Percentiles rank a stretch among this genome's conserved stretches.
These are phyloP conservation scores for Ammodytes dubius DNA, from an alignment of 2,113 vertebrate genomes.

Conservation along the genomic window DNA sequence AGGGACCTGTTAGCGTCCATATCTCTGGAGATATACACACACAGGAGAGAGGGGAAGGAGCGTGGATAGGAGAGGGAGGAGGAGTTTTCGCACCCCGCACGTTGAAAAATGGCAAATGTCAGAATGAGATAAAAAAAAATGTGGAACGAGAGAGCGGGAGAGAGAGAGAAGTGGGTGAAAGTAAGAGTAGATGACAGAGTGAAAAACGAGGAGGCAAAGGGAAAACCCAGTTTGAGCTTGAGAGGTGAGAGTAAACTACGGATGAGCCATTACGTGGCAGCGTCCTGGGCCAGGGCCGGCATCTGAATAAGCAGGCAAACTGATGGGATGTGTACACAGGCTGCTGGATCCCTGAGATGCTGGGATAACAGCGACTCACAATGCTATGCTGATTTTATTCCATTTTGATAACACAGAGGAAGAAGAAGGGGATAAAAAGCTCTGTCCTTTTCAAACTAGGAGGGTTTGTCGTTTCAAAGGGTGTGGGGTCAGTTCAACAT, in stretches of 20 bases:
- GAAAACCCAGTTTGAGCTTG: slow-evolving; percentile 81
- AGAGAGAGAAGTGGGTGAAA: slow-evolving; percentile 72
- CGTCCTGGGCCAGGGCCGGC: slow-evolving; percentile 59
- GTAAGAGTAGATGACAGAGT: slow-evolving; percentile 81
- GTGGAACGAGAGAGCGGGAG: slow-evolving; percentile 49
- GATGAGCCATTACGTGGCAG: slow-evolving; percentile 71
- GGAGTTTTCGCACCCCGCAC: slow-evolving; percentile 59
- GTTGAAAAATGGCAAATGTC: slow-evolving; percentile 86
- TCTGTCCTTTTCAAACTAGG: slow-evolving; percentile 60
- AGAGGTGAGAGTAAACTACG: slow-evolving; percentile 74
- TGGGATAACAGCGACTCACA: slow-evolving; percentile 68
- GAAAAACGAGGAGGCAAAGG: slow-evolving; percentile 79
- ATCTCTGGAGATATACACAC: slow-evolving; percentile 71
- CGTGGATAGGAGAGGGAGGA: slow-evolving; percentile 51
- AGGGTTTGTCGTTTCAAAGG: slow-evolving; percentile 20
- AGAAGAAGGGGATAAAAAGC: background rate
- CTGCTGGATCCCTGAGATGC: slow-evolving; percentile 56
- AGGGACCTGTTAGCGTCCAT: slow-evolving; percentile 74
- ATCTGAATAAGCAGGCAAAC: slow-evolving; percentile 72
- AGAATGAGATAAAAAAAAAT: slow-evolving; percentile 81
- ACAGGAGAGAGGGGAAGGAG: slow-evolving; percentile 47
- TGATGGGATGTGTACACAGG: slow-evolving; percentile 56
- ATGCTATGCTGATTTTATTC: slow-evolving; percentile 69
- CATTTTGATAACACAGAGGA: slow-evolving; percentile 40
- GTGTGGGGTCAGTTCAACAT: slow-evolving; percentile 34